Evolutionary conservation across 2,888 invertebrate genomes (phyloP).

Genomic region (Xiphydria camelus): DNA sequence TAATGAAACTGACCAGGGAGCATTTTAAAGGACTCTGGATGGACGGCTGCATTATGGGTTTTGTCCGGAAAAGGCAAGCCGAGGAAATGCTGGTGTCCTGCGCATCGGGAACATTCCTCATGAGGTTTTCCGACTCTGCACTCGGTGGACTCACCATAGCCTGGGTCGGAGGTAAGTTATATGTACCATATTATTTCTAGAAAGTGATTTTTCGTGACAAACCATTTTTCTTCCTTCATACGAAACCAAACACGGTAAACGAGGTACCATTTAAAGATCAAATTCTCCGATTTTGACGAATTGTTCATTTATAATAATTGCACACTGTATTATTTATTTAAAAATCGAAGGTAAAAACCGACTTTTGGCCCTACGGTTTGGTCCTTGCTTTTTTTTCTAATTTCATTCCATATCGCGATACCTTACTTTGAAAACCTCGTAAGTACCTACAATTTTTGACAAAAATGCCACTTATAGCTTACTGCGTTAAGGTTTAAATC

Average conservation of each 20-base stretch:
- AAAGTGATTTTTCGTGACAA: too few species aligned
- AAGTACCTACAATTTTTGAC: too few species aligned
- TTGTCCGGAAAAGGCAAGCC: slow-evolving; percentile 90
- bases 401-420: background rate
- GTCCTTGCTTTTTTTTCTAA: background rate
- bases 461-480: too few species aligned
- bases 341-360: too few species aligned
- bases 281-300: too few species aligned
- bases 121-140: slow-evolving; percentile 96
- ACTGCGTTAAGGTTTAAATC: too few species aligned
- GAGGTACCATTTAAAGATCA: too few species aligned
- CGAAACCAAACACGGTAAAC: too few species aligned
- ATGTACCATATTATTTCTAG: too few species aligned
- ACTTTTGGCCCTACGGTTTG: background rate
- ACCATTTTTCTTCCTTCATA: too few species aligned
- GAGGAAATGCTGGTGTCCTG: slow-evolving; percentile 84
- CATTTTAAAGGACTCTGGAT: slow-evolving; percentile 91
- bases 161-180: slow-evolving; percentile 74
- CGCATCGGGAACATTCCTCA: slow-evolving; percentile 85
- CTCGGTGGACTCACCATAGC: slow-evolving; percentile 95
- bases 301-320: slow-evolving; percentile 17
- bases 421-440: too few species aligned
- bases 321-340: background rate
- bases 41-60: slow-evolving; percentile 88
- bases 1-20: slow-evolving; percentile 95